These are phyloP conservation scores for Epinephelus cyanopodus DNA, from an alignment of 2,113 vertebrate species.

Conservation along the genomic window DNA sequence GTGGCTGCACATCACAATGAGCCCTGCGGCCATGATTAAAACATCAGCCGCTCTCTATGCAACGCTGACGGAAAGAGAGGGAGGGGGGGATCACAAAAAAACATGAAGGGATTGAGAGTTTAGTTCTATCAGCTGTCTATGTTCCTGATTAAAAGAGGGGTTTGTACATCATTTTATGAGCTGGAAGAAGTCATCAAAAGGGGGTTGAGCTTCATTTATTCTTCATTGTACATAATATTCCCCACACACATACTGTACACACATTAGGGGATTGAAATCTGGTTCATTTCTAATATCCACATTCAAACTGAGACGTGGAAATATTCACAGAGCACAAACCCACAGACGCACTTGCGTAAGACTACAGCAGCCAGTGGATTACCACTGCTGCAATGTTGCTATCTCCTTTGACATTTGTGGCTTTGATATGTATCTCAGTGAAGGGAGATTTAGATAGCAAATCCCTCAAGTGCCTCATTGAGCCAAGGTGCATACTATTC, in stretches of 20 bases:
- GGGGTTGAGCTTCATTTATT: constrained; percentile 12
- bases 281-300: neutral
- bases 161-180: constrained; percentile 64
- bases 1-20: constrained; percentile 84
- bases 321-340: constrained; percentile 6
- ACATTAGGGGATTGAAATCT: neutral
- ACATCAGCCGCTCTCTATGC: constrained; percentile 80
- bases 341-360: constrained; percentile 30
- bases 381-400: constrained; percentile 44
- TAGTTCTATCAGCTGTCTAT: constrained; percentile 61
- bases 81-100: constrained; percentile 36
- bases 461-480: constrained; percentile 66
- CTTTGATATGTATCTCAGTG: constrained; percentile 75
- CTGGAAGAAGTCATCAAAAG: constrained; percentile 28
- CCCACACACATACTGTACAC: neutral
- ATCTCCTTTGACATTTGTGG: constrained; percentile 76
- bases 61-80: constrained; percentile 52
- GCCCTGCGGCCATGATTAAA: constrained; percentile 83
- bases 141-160: constrained; percentile 64
- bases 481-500: constrained; percentile 35
- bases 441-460: constrained; percentile 75
- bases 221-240: constrained; percentile 16
- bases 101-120: constrained; percentile 70
- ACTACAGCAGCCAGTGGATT: constrained; percentile 68
- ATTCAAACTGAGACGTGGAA: neutral